phyloP scores from a whole-genome alignment of 2,888 invertebrate genomes.

The Machimus rusticus region DNA sequence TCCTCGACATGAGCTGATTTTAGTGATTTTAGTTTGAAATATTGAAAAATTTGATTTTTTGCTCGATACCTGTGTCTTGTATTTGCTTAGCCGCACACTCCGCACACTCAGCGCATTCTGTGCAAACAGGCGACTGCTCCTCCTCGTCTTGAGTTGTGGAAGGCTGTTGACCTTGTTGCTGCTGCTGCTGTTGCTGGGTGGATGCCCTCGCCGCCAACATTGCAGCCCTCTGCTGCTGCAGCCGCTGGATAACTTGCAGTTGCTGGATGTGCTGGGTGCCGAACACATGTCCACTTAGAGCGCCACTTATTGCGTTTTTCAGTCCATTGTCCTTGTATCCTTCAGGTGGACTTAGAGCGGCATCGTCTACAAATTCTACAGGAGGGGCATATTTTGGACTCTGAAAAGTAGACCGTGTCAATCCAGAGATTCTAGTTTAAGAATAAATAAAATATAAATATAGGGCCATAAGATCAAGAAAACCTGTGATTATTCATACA shows the following conservation, averaged over 20 bases:
- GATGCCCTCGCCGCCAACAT: conserved; percentile 53
- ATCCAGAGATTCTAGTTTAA: neutral
- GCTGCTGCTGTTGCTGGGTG: conserved; percentile 45
- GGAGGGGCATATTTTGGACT: conserved; percentile 72
- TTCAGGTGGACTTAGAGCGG: conserved; percentile 88
- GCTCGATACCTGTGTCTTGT: neutral
- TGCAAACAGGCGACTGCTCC: conserved; percentile 54
- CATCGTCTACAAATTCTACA: conserved; percentile 78
- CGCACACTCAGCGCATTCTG: conserved; percentile 63
- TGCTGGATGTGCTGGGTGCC: conserved; percentile 71
- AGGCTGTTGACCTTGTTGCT: conserved; percentile 38
- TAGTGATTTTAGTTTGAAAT: conserved; percentile 17
- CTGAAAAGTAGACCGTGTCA: conserved; percentile 52
- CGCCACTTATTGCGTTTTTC: conserved; percentile 68
- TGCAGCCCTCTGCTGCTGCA: conserved; percentile 68
- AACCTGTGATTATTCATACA: neutral
- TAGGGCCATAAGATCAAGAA: neutral
- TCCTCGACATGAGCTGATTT: conserved; percentile 59
- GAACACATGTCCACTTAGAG: conserved; percentile 69
- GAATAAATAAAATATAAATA: neutral
- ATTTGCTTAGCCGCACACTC: conserved; percentile 61
- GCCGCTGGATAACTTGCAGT: conserved; percentile 70
- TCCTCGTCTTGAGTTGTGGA: conserved; percentile 37
- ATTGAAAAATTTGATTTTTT: neutral
- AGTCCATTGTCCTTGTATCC: conserved; percentile 88